These are phyloP conservation scores for Danaus plexippus DNA, from an alignment of 1,140 invertebrate species.

Conservation along the genomic window DNA sequence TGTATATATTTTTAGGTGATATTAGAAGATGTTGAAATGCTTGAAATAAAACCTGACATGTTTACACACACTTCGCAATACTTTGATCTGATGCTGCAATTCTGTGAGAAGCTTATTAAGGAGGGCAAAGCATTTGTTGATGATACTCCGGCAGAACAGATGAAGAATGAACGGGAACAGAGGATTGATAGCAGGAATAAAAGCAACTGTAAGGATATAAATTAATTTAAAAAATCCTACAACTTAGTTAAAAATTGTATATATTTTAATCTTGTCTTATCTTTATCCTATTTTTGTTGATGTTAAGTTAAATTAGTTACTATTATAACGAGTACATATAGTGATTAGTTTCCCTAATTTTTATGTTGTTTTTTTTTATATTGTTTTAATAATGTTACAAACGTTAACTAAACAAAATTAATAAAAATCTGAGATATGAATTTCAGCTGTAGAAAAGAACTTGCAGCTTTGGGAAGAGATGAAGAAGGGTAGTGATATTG, in stretches of 20 bases:
- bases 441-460: constrained; percentile 88
- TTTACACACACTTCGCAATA: constrained; percentile 98
- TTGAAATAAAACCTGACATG: constrained; percentile 93
- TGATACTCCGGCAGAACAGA: constrained; percentile 93
- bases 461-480: constrained; percentile 95
- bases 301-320: too few species aligned
- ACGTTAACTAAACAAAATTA: too few species aligned
- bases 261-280: too few species aligned
- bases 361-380: too few species aligned
- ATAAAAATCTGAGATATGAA: constrained; percentile 1
- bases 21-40: constrained; percentile 91
- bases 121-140: constrained; percentile 96
- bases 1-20: constrained; percentile 80
- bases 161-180: constrained; percentile 96
- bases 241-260: too few species aligned
- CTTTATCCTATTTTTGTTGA: too few species aligned
- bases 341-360: too few species aligned
- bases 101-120: constrained; percentile 91
- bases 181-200: constrained; percentile 89
- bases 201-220: constrained; percentile 80
- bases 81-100: constrained; percentile 92
- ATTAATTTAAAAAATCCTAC: too few species aligned
- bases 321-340: too few species aligned
- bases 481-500: constrained; percentile 85
- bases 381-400: too few species aligned